These are phyloP conservation scores for Pachypeltis micranthus DNA, from an alignment of 1,140 invertebrate species.

Conservation along the genomic window DNA sequence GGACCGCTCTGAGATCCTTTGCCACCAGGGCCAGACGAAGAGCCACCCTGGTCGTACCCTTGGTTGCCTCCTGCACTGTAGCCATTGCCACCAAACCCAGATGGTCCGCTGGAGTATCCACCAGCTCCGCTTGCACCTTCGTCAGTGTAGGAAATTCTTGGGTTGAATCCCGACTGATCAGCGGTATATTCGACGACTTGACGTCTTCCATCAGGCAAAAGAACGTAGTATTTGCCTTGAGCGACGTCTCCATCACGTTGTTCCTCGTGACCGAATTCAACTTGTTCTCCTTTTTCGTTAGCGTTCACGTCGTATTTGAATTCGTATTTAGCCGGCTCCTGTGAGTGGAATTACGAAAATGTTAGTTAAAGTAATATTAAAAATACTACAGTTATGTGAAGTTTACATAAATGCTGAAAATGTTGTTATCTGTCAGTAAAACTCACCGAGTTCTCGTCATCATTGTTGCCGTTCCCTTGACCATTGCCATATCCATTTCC, in stretches of 20 bases:
- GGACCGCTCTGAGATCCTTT: too few relatives aligned
- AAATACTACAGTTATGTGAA: too few relatives aligned
- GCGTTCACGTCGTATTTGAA: slow-evolving; percentile 73
- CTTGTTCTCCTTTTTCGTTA: slow-evolving; percentile 55
- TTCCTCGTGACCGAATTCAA: slow-evolving; percentile 69
- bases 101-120: background rate
- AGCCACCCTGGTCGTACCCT: background rate
- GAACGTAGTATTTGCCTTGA: slow-evolving; percentile 69
- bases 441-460: slow-evolving; percentile 15
- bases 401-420: too few relatives aligned
- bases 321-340: slow-evolving; percentile 72
- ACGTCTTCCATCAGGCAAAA: slow-evolving; percentile 72
- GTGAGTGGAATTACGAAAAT: slow-evolving; percentile 31
- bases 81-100: background rate
- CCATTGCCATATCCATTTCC: background rate
- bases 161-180: slow-evolving; percentile 66
- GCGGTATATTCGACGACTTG: slow-evolving; percentile 75
- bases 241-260: slow-evolving; percentile 63
- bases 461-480: background rate
- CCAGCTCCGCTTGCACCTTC: slow-evolving; percentile 1
- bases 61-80: background rate
- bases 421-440: too few relatives aligned
- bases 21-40: too few relatives aligned
- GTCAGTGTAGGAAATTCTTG: slow-evolving; percentile 60
- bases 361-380: background rate